phyloP scores from a whole-genome alignment of 1,140 invertebrate species.

The Mycetomoellerius zeteki region DNA sequence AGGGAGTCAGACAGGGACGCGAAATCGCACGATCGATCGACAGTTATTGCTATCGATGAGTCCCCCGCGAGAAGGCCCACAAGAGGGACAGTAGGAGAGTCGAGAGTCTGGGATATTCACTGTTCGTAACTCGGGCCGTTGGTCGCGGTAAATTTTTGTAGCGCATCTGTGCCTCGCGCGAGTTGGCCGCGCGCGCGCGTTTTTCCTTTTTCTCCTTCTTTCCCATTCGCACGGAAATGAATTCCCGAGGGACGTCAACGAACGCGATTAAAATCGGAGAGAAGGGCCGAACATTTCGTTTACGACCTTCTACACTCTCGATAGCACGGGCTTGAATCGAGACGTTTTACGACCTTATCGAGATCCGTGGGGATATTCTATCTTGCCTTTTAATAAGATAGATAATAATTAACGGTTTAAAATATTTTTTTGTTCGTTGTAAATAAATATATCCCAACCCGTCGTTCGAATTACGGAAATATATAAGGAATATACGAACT shows the following conservation, averaged over 20 bases:
- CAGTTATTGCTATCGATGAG: slow-evolving; percentile 69
- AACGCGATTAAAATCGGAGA: slow-evolving; percentile 59
- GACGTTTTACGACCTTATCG: slow-evolving; percentile 50
- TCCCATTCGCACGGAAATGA: slow-evolving; percentile 65
- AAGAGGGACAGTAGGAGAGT: background rate
- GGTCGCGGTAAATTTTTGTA: slow-evolving; percentile 56
- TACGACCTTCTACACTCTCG: slow-evolving; percentile 43
- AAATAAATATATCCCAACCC: background rate
- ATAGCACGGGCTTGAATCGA: slow-evolving; percentile 50
- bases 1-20: background rate
- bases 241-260: slow-evolving; percentile 45
- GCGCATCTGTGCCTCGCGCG: background rate
- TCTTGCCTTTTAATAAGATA: background rate
- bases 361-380: background rate
- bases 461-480: background rate
- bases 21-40: slow-evolving; percentile 72
- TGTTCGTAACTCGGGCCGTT: slow-evolving; percentile 15
- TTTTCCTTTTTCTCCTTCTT: slow-evolving; percentile 50
- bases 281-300: slow-evolving; percentile 53
- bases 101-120: slow-evolving; percentile 29
- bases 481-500: background rate
- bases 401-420: slow-evolving; percentile 37
- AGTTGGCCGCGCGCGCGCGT: background rate
- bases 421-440: background rate
- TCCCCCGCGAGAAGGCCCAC: slow-evolving; percentile 43